Evolutionary conservation across 2,113 vertebrate species (phyloP), one percentile per base, ranked within the genome.

Genomic region (Monopterus albus): DNA sequence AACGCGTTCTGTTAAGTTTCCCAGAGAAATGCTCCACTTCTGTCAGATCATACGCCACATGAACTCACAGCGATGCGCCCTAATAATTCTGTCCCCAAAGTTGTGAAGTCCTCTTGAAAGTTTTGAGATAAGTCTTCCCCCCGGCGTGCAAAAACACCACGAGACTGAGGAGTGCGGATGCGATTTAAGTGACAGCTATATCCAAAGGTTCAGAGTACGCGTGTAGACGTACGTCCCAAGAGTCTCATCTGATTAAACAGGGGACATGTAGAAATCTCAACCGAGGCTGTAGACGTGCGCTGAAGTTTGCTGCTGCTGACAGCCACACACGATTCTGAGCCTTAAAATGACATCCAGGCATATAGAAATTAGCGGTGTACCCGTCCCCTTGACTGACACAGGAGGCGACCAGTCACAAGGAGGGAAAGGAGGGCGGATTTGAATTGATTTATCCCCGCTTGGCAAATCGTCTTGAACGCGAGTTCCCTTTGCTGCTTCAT

Each of bases 281-380:
- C 6, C 5, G 43, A 70, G 25, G 36, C 35, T 31, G 46, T 1
- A 20, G 40, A 43, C 33, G n/a, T 57, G 61, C 60, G 6, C 47
- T 6, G 49, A 46, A 25, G 47, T 57, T 74, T 84, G 72, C 38
- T 45, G 39, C 66, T 78, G 56, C 74, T 86, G 78, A 73, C 83
- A 86, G 78, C 68, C 53, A 63, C 83, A 38, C 72, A 78, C 81
- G 58, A 70, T 80, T 88, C 78, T 90, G 93, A 86, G 78, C 68
- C 78, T 73, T 60, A 81, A 69, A 82, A 88, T 93, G 90, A 90
- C 90, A 90, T 74, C 42, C 88, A 90, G 76, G 88, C 80, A 89
- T 85, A 79, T 88, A 89, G 83, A 88, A 86, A 89, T 89, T 80
- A 85, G 81, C 76, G 69, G 72, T 59, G 86, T 83, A 79, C 78